phyloP scores from a whole-genome alignment of 2,797 vertebrate genomes.

The Vireo griseus region DNA sequence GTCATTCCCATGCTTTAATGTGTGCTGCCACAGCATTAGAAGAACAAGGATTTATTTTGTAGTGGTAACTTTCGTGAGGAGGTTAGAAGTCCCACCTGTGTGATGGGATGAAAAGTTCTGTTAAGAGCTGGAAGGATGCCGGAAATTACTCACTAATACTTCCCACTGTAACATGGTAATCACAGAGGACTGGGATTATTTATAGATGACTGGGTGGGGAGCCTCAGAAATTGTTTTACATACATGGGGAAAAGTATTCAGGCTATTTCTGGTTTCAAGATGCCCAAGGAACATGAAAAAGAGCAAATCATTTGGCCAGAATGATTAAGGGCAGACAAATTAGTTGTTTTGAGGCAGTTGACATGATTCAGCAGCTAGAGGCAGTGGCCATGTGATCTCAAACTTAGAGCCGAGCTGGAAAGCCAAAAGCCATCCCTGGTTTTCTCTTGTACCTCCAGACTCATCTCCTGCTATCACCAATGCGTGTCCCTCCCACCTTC shows the following conservation, averaged over 20 bases:
- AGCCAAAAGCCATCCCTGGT: background rate
- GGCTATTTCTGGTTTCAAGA: background rate
- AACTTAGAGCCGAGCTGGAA: background rate
- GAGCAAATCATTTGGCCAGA: background rate
- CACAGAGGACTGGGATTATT: background rate
- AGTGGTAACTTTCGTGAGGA: background rate
- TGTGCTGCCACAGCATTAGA: background rate
- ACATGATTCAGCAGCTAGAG: background rate
- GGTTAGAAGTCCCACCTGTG: background rate
- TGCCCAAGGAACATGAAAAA: background rate
- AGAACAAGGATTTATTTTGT: background rate
- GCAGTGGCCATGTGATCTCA: background rate
- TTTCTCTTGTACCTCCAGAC: background rate
- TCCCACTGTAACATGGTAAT: background rate
- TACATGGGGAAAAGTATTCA: background rate
- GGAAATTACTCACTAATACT: background rate
- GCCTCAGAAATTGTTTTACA: background rate
- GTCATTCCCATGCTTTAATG: background rate
- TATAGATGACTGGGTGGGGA: background rate
- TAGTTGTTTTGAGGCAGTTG: background rate
- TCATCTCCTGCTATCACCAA: background rate
- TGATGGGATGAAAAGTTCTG: background rate
- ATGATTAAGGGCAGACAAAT: background rate
- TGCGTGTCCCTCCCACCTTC: fast-evolving
- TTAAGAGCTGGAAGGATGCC: background rate